Conservation (phyloP, 1,140 invertebrate species). For the Oncopeltus fasciatus region DNA sequence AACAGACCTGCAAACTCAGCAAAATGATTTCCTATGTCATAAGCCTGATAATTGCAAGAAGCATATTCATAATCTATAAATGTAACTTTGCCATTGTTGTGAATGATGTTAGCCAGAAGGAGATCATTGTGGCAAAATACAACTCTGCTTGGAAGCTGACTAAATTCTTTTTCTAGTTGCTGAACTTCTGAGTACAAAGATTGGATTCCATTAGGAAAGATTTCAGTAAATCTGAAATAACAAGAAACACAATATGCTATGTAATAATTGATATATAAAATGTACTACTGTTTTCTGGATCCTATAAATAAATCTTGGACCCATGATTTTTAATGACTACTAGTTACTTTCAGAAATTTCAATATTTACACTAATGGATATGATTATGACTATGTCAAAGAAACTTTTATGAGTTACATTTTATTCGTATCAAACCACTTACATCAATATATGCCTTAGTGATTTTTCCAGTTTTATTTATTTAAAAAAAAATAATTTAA, state of each 20-base stretch:
- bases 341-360: no score
- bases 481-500: no score
- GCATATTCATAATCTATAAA: slow-evolving; percentile 99
- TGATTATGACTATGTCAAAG: no score
- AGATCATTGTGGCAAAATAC: slow-evolving; percentile 98
- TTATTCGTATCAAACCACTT: no score
- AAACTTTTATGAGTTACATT: no score
- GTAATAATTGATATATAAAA: neutral
- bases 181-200: slow-evolving; percentile 51
- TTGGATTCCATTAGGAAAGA: slow-evolving; percentile 46
- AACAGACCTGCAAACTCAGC: slow-evolving; percentile 83
- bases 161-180: slow-evolving; percentile 47
- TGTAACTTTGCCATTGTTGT: slow-evolving; percentile 49
- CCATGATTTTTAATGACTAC: no score
- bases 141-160: slow-evolving; percentile 53
- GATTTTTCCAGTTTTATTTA: no score
- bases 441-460: no score
- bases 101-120: slow-evolving; percentile 83
- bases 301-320: no score
- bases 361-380: no score
- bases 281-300: no score
- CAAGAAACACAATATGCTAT: neutral
- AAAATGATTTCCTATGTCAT: slow-evolving; percentile 97
- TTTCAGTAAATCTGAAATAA: slow-evolving; percentile 48
- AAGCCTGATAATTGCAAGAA: slow-evolving; percentile 84